These are phyloP conservation scores for Pristionchus arcanus DNA, from an alignment of 2,888 invertebrate species.

Conservation along the genomic window DNA sequence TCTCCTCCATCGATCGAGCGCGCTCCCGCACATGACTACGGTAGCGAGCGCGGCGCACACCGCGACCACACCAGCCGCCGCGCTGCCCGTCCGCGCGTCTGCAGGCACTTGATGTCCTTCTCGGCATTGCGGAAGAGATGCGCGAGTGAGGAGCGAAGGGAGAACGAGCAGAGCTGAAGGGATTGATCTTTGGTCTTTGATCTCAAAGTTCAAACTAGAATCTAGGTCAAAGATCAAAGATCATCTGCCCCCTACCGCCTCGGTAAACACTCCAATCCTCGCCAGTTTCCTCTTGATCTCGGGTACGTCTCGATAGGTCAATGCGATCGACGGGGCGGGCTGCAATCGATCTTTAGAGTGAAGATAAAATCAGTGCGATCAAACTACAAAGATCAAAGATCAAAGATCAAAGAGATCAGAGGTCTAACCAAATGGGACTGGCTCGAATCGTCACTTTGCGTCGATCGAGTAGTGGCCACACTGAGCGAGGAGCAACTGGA, in stretches of 20 bases:
- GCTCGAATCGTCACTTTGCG: neutral
- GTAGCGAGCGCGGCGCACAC: constrained; percentile 24
- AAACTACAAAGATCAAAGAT: too few species aligned
- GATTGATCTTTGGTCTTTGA: constrained; percentile 6
- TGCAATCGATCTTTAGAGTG: constrained; percentile 58
- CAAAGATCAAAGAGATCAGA: too few species aligned
- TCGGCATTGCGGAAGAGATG: constrained; percentile 64
- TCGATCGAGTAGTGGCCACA: neutral
- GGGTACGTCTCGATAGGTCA: constrained; percentile 61
- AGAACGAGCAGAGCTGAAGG: constrained; percentile 62
- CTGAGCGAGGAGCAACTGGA: constrained; percentile 23
- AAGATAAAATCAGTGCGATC: constrained; percentile 50
- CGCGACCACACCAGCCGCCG: neutral
- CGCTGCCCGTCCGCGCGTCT: too few species aligned
- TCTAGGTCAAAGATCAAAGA: neutral
- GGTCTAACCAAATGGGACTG: neutral
- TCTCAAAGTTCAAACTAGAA: neutral
- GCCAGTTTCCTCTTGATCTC: constrained; percentile 39
- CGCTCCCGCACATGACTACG: constrained; percentile 24
- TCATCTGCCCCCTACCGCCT: constrained; percentile 14
- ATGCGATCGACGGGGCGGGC: constrained; percentile 65
- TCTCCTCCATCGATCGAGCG: constrained; percentile 26
- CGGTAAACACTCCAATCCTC: neutral
- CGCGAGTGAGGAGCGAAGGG: constrained; percentile 58
- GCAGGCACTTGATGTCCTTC: constrained; percentile 57